These are phyloP conservation scores for Stratiomys singularior DNA, from an alignment of 2,888 invertebrate species.

Conservation along the genomic window DNA sequence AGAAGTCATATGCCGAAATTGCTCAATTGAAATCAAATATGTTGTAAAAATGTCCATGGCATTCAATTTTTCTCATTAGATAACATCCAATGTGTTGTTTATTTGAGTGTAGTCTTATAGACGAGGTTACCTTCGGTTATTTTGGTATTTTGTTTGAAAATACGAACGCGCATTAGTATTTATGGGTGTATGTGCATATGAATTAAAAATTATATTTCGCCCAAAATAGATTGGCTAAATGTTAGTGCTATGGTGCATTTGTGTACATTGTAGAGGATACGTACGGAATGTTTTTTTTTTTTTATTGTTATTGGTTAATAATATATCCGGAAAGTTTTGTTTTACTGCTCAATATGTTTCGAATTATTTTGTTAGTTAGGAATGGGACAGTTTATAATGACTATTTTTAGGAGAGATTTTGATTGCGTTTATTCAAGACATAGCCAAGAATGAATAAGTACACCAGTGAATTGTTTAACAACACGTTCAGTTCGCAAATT, in stretches of 20 bases:
- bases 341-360: conserved; percentile 12
- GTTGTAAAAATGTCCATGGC: conserved; percentile 42
- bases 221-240: conserved; percentile 22
- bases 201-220: conserved; percentile 26
- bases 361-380: conserved; percentile 20
- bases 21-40: conserved; percentile 11
- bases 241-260: neutral
- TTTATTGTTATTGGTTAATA: neutral
- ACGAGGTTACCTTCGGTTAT: conserved; percentile 21
- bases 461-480: too few relatives aligned
- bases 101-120: neutral
- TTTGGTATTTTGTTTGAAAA: conserved; percentile 3
- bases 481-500: too few relatives aligned
- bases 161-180: neutral
- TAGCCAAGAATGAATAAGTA: too few relatives aligned
- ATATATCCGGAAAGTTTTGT: conserved; percentile 20
- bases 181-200: neutral
- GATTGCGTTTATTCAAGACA: too few relatives aligned
- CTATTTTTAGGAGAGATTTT: neutral
- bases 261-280: too few relatives aligned
- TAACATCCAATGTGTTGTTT: neutral
- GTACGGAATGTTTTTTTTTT: too few relatives aligned
- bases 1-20: conserved; percentile 12
- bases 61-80: conserved; percentile 38
- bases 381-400: neutral